These are phyloP conservation scores for Echeneis naucrates DNA, from an alignment of 2,797 vertebrate species.

Conservation along the genomic window DNA sequence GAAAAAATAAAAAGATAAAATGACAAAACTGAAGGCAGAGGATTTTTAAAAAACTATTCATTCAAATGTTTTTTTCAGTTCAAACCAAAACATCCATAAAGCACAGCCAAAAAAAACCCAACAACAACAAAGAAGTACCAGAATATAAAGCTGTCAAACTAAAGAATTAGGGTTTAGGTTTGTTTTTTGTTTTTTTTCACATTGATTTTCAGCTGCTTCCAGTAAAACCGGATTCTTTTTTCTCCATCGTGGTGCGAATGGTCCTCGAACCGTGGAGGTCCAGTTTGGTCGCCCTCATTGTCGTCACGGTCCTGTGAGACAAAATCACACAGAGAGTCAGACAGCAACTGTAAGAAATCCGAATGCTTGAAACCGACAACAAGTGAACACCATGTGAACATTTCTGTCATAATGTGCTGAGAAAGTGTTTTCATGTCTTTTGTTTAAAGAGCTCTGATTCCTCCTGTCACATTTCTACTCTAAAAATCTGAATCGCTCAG, in stretches of 20 bases:
- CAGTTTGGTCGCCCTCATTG: background rate
- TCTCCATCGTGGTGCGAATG: background rate
- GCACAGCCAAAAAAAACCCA: too few relatives aligned
- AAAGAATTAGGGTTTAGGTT: too few relatives aligned
- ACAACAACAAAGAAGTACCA: too few relatives aligned
- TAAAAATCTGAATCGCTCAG: background rate
- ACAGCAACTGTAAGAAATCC: too few relatives aligned
- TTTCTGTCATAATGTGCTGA: too few relatives aligned
- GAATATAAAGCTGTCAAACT: too few relatives aligned
- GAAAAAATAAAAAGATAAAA: too few relatives aligned
- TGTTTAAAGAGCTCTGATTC: background rate
- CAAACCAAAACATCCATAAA: background rate
- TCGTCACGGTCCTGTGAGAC: background rate
- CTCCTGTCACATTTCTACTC: background rate
- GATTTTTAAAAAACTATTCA: background rate
- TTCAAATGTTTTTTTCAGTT: background rate
- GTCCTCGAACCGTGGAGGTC: background rate
- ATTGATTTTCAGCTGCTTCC: background rate
- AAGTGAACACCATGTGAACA: too few relatives aligned
- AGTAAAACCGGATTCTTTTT: background rate
- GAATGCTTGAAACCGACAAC: too few relatives aligned
- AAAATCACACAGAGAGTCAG: slow-evolving; percentile 10
- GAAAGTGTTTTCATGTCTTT: too few relatives aligned
- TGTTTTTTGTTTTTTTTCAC: too few relatives aligned
- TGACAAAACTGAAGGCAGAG: background rate